A percentile compares a stretch with the other conserved stretches of the same genome.
Conservation (phyloP, 2,888 invertebrate species). For the Tetragonisca angustula region DNA sequence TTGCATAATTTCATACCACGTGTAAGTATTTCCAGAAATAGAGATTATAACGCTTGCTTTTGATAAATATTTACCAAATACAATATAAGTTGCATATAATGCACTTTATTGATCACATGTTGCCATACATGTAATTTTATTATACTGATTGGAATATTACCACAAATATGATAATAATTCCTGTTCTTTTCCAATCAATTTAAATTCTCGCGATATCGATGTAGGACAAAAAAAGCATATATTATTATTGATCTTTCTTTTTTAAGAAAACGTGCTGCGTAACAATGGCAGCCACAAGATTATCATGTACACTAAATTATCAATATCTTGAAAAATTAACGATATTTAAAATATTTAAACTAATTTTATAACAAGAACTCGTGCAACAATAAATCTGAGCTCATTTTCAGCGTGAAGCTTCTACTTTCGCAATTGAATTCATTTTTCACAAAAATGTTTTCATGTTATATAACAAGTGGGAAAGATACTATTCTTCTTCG, state of each 20-base stretch:
- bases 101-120: not conserved
- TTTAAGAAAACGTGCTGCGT: too few relatives aligned
- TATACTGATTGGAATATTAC: conserved; percentile 23
- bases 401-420: too few relatives aligned
- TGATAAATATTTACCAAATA: conserved; percentile 35
- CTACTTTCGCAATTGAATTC: too few relatives aligned
- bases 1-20: conserved; percentile 32
- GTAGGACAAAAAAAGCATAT: not conserved
- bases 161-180: not conserved
- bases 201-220: not conserved
- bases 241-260: not conserved
- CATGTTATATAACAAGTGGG: too few relatives aligned
- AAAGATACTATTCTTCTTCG: too few relatives aligned
- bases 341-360: too few relatives aligned
- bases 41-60: not conserved
- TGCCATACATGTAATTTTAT: not conserved
- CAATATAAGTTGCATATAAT: not conserved
- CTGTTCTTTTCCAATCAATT: not conserved
- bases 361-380: too few relatives aligned
- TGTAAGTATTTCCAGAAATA: conserved; percentile 28
- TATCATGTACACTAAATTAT: too few relatives aligned
- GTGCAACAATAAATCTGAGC: too few relatives aligned
- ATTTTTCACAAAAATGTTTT: too few relatives aligned
- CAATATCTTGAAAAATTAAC: too few relatives aligned
- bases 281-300: too few relatives aligned